Evolutionary conservation across 2,888 invertebrate genomes (phyloP).

Genomic region (Eledona agricola): DNA sequence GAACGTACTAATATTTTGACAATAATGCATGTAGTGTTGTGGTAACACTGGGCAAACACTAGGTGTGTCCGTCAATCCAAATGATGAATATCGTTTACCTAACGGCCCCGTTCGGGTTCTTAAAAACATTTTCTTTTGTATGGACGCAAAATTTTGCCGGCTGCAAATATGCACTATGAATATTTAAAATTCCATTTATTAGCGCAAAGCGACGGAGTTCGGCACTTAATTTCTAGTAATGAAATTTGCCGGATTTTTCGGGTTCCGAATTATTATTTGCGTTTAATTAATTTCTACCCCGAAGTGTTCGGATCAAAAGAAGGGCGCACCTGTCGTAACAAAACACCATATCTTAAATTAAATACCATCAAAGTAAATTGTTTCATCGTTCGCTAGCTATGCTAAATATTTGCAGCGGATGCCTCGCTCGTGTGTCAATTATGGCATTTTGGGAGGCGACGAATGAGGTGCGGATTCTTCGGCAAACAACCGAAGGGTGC

Average conservation of each 20-base stretch:
- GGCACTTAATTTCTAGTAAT: conserved; percentile 29
- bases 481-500: conserved; percentile 23
- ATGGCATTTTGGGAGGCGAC: conserved; percentile 23
- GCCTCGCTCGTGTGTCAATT: conserved; percentile 43
- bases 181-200: conserved; percentile 47
- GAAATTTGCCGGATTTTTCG: conserved; percentile 26
- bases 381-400: conserved; percentile 39
- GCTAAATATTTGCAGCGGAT: conserved; percentile 42
- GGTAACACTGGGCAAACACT: conserved; percentile 48
- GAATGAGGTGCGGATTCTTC: conserved; percentile 17
- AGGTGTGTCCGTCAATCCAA: conserved; percentile 49
- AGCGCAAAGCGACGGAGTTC: conserved; percentile 18
- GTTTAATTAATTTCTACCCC: conserved; percentile 37
- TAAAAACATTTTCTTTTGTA: conserved; percentile 5
- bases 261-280: conserved; percentile 32
- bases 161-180: conserved; percentile 50
- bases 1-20: conserved; percentile 47
- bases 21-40: conserved; percentile 42
- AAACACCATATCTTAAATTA: conserved; percentile 41
- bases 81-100: conserved; percentile 49
- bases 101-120: conserved; percentile 16
- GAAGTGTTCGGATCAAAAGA: conserved; percentile 34
- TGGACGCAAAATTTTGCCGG: conserved; percentile 44
- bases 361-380: conserved; percentile 42
- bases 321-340: conserved; percentile 32